Evolutionary conservation across 2,888 invertebrate species (phyloP), one percentile per base, ranked within the genome.

Genomic region (Caenorhabditis sinica): DNA sequence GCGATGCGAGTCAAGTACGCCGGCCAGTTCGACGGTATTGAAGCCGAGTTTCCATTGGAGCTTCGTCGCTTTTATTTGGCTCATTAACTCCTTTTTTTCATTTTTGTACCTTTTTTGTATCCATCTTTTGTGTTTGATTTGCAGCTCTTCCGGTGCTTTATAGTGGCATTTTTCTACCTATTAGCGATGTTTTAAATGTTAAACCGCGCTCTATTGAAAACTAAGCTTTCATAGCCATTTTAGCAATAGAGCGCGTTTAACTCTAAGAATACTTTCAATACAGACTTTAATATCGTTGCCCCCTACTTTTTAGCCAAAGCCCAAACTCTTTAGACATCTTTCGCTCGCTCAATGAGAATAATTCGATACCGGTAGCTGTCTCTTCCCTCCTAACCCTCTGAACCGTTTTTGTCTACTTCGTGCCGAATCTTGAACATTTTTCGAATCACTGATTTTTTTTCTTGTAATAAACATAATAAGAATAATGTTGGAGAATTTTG

Each of bases 1-100:
- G 84, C 83, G 15, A 79, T 88, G 66, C 63, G 65, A n/a, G 77
- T 28, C 17, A 82, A 74, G 28, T 74, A 74, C 65, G 25, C 28
- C 2, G 53, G 6, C 3, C 6, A 17, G 43, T 72, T 79, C 45
- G 45, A 45, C 2, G 79, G 72, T 1, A 36, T 58, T 25, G 81
- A 81, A 20, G 4, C 30, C 2, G 28, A 51, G 6, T n/a, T 81
- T 30, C 73, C 81, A 15, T 28, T 51, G 28, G 73, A 73, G 45
- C 25, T 81, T 8, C 15, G n/a, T 0, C 11, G 56, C 15, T 81
- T 81, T 58, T 81, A 68, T 66, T 60, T 73, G 40, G 40, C 40
- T n/a, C 81, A 81, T 66, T 81, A 49, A 8, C 20, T 9, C n/a
- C n/a, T 33, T 60, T 33, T 33, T 51, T 25, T 17, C 1, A 8